Evolutionary conservation across 2,113 vertebrate genomes (phyloP), one percentile per base, ranked within the genome.

Genomic region (Martes martes): DNA sequence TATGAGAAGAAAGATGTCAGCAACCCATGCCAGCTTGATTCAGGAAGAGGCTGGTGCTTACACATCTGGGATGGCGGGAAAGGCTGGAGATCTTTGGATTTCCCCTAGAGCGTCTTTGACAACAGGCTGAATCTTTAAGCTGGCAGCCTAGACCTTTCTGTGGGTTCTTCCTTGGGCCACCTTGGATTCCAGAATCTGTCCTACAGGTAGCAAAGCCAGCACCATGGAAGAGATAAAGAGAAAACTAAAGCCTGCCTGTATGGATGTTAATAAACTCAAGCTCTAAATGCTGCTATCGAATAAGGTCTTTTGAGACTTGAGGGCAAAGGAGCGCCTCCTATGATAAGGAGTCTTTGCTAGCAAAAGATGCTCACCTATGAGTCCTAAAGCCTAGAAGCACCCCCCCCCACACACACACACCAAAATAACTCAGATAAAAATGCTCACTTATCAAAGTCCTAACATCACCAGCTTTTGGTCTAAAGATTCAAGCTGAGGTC

Each of bases 171-270:
- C 94, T 82, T 96, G 94, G 39, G 57, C 89, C 69, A 47, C 28
- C 36, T 74, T 89, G 47, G 95, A 97, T 89, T 74, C 47, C 63
- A 52, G 65, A 97, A 95, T 87, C 52, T 89, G 24, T 93, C 79
- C 90, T 61, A 89, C 36, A 2, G 61, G 33, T 87, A 15, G 23
- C 50, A 71, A 95, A 73, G 63, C 23, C 67, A 94, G 79, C 26
- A 47, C 33, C 8, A 31, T 11, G 57, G 52, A 81, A 15, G 2
- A 24, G 28, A 81, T 59, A 19, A 47, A 95, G 69, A 55, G 57
- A 52, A 79, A 93, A 82, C 71, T 45, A 82, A 67, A 57, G 33
- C 36, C 83, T 85, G 23, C 36, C 47, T 42, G 45, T 19, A 89
- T 15, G 42, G n/a, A 52, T 39, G 19, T 69, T 67, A 67, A 16